Percentiles rank a stretch among this genome's conserved stretches.
phyloP scores from a whole-genome alignment of 2,888 invertebrate species.

The Prosopocoilus inquinatus region DNA sequence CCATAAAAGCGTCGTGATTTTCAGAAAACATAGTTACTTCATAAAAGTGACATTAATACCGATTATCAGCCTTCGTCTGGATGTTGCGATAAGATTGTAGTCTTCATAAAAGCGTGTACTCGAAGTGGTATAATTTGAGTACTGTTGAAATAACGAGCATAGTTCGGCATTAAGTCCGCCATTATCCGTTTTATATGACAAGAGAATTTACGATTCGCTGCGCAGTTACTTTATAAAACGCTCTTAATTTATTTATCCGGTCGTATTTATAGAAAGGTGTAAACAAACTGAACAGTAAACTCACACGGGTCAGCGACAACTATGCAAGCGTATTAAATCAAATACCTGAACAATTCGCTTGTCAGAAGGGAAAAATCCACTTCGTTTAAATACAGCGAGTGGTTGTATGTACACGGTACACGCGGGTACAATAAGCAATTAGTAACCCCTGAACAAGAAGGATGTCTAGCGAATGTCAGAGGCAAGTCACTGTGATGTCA shows the following conservation, averaged over 20 bases:
- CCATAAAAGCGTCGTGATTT: too few relatives aligned
- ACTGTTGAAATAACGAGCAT: neutral
- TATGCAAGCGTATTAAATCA: conserved; percentile 8
- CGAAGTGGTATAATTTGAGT: neutral
- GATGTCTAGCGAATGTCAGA: conserved; percentile 20
- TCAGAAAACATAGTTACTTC: too few relatives aligned
- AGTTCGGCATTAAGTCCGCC: conserved; percentile 28
- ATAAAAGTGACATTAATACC: too few relatives aligned
- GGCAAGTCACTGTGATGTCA: conserved; percentile 20
- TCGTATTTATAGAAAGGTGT: conserved; percentile 43
- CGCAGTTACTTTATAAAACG: conserved; percentile 29
- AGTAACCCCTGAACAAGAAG: conserved; percentile 20
- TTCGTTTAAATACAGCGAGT: neutral
- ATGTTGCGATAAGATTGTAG: too few relatives aligned
- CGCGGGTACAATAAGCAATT: conserved; percentile 27
- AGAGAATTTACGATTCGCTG: conserved; percentile 39
- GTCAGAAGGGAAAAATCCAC: conserved; percentile 5
- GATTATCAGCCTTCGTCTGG: too few relatives aligned
- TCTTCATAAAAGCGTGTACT: too few relatives aligned
- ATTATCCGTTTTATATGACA: conserved; percentile 45
- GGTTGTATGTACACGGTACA: conserved; percentile 13
- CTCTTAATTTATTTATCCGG: conserved; percentile 42
- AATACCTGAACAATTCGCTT: conserved; percentile 8
- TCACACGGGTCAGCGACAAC: conserved; percentile 22
- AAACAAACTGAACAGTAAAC: conserved; percentile 30